These are phyloP conservation scores for Perognathus longimembris DNA, from an alignment of 2,113 vertebrate genomes.

Conservation along the genomic window DNA sequence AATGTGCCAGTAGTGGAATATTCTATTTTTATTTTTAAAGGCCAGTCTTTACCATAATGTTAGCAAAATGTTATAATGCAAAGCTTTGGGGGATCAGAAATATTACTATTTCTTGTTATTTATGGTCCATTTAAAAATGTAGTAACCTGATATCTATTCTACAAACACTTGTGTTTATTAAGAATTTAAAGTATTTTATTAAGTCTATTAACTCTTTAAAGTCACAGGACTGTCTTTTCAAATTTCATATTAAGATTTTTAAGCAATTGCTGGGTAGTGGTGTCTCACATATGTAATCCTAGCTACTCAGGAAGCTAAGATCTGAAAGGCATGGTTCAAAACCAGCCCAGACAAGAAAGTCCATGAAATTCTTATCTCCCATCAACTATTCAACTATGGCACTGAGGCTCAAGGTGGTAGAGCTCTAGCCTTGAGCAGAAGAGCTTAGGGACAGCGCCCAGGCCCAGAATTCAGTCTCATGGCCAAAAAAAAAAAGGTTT, in stretches of 20 bases:
- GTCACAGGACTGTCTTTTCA: neutral
- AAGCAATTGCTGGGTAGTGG: too few species aligned
- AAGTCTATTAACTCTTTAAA: neutral
- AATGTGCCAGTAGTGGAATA: neutral
- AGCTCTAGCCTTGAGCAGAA: too few species aligned
- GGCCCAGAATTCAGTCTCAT: too few species aligned
- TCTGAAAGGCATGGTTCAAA: too few species aligned
- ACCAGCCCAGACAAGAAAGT: too few species aligned
- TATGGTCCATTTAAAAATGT: neutral
- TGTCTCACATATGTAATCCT: too few species aligned
- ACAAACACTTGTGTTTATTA: conserved; percentile 40
- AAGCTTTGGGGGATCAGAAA: neutral
- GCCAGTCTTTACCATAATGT: neutral
- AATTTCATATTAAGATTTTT: neutral
- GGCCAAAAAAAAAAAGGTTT: too few species aligned
- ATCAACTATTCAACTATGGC: too few species aligned
- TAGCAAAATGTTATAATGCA: conserved; percentile 14
- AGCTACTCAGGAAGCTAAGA: too few species aligned
- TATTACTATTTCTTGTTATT: conserved; percentile 22
- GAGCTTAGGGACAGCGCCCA: too few species aligned
- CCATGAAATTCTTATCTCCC: too few species aligned
- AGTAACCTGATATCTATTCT: neutral
- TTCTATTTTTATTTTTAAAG: neutral
- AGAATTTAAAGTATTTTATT: neutral
- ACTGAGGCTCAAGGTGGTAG: too few species aligned